Base-by-base conservation (phyloP, 2,113 vertebrate species). In the Tachysurus vachellii region DNA sequence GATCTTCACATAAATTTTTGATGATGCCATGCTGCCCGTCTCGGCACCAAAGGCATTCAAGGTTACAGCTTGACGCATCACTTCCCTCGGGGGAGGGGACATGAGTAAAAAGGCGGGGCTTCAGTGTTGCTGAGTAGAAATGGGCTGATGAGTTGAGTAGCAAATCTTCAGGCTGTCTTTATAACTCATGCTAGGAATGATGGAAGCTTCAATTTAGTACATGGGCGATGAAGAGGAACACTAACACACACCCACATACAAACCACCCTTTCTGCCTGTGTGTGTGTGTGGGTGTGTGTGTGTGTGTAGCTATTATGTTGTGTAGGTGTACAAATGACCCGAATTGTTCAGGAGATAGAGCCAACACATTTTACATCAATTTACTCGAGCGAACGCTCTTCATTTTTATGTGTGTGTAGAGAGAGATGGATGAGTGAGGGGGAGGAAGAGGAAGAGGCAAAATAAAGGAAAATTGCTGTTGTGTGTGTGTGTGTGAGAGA, bases 1-100 rank as follows among this genome's bases (percentile, higher is more conserved):
- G 93, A 94, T 94, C 94, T 92, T 86, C 1, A 92, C 90, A 94
- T 95, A 93, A 94, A 95, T 95, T 94, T 95, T 94, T 95, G 93
- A 95, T 95, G 93, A 94, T 90, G 94, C 89, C 86, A 87, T 90
- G 90, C 92, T 90, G 93, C 91, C 91, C 90, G 90, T 85, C 42
- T 80, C 71, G 28, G 81, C 85, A 23, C 84, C 86, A 94, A 93
- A 93, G 93, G 91, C 91, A 83, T 88, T 92, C 94, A 94, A 95
- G 93, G 94, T 94, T 89, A 88, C 88, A 83, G 80, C 82, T 53
- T 36, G 68, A 84, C 17, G 83, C 84, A 80, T 88, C 84, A 77
- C 64, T 87, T 89, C 89, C 73, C 88, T 12, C 64, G n/a, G 70
- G 44, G 87, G 77, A 44, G 80, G 85, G 47, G 85, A 76, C 50